Base-by-base conservation (phyloP, 2,797 vertebrate genomes). In the Leucoraja ocellata region DNA sequence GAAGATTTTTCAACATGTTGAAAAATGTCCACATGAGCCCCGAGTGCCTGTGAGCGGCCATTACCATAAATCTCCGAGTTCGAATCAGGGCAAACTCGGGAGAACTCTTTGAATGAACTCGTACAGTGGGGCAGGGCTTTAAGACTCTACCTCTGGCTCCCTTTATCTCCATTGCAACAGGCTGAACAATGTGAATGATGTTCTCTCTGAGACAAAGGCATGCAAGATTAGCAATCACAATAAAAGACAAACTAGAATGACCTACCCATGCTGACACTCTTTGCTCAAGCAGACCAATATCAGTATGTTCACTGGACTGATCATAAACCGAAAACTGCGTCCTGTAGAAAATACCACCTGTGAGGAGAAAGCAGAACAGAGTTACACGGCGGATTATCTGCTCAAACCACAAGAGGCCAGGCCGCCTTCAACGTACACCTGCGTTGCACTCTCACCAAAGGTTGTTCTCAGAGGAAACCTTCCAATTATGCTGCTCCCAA, bases 341-440 rank as follows among this genome's bases (percentile, higher is more conserved):
- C 93, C 96, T 96, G 97, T 98, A 99, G 96, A 97, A 97, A 21
- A 97, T 94, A 23, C 96, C 96, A 94, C 98, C 98, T 99, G 97
- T 94, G 93, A 95, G 94, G 95, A 93, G 88, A 93, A 95, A 95
- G 94, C 54, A 94, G 58, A 78, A 94, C 61, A 84, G 8, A n/a
- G 71, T 92, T 76, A 74, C 11, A 46, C 18, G 0, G 10, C 9
- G 4, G 11, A 18, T 13, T 46, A 73, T 36, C 36, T 8, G 0
- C 61, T 68, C 84, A 36, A 25, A 65, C 18, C 83, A 14, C 58
- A n/a, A 63, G 28, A 28, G 28, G 14, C 9, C 76, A 78, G 2
- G 8, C 2, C 28, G n/a, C 39, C 63, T n/a, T 73, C 5, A 8
- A 23, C 21, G 18, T 63, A 13, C 25, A n/a, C n/a, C 84, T 68